phyloP scores from a whole-genome alignment of 2,888 invertebrate species.

The Drosophila kanekoi region DNA sequence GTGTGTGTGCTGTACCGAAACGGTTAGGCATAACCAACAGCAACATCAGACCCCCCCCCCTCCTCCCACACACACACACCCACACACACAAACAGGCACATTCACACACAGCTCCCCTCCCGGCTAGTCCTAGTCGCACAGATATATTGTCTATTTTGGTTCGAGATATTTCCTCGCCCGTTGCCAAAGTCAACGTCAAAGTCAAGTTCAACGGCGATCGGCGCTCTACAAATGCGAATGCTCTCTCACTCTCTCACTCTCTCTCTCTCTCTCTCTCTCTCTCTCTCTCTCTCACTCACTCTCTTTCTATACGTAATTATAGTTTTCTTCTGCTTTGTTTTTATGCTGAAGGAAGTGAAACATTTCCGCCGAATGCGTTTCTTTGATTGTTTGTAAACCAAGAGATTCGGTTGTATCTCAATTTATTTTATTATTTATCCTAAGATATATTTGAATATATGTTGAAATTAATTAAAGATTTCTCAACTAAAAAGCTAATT shows the following conservation, averaged over 20 bases:
- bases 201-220: constrained; percentile 74
- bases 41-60: constrained; percentile 12
- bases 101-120: not conserved
- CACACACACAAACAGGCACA: not conserved
- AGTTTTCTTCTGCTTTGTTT: constrained; percentile 17
- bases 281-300: too few relatives aligned
- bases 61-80: not conserved
- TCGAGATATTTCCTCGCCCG: constrained; percentile 17
- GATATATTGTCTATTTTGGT: constrained; percentile 60
- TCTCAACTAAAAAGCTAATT: not conserved
- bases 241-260: not conserved
- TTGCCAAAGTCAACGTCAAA: constrained; percentile 62
- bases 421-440: not conserved
- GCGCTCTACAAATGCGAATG: constrained; percentile 9
- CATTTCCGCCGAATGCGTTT: constrained; percentile 37
- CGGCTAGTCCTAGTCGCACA: constrained; percentile 39
- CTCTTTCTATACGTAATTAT: constrained; percentile 22
- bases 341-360: constrained; percentile 28
- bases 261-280: not conserved
- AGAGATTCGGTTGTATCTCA: constrained; percentile 12
- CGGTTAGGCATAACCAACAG: constrained; percentile 37
- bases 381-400: constrained; percentile 18
- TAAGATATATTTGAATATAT: not conserved
- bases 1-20: constrained; percentile 36
- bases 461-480: not conserved